Evolutionary conservation across 2,113 vertebrate genomes (phyloP), one percentile per base, ranked within the genome.

Genomic region (Pygoscelis adeliae): DNA sequence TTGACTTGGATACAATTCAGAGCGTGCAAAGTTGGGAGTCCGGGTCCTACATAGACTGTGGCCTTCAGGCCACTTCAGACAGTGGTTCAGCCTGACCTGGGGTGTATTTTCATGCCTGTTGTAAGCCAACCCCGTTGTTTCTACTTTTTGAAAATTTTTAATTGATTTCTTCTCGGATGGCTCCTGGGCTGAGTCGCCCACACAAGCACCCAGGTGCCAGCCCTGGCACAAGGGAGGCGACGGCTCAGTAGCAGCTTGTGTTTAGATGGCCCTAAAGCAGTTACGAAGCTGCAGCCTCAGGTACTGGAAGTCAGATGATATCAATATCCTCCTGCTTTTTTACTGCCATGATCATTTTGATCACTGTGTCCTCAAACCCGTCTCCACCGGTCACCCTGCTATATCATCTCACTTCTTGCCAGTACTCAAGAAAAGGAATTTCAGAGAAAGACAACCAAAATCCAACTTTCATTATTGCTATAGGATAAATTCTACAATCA

Each of bases 31-130:
- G 11, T 2, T 55, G 22, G 71, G 44, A 83, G 7, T 29, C 26
- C 2, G 3, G 22, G 50, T 73, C 72, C 38, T 53, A 3, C 19
- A 5, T 0, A 2, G 3, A 12, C 40, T 21, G 49, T 16, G 29
- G 32, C 67, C 47, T 56, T 61, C n/a, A 59, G 79, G 38, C 38
- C 53, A 25, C 30, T 72, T 76, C 72, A 66, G 40, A 25, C 9
- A 30, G 30, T 3, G 50, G 34, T 32, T n/a, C 25, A 70, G 50
- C 44, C 70, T 14, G 13, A 67, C 20, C 0, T 27, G 15, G 38
- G 17, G 3, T 50, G 21, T 15, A 10, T 62, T 78, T 59, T 38
- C 42, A n/a, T 14, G 19, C 19, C 30, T 63, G 16, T 26, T 88
- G 13, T 13, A 88, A 83, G 38, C 22, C 56, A 88, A 32, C 13